Percentiles rank a stretch among this genome's conserved stretches.
Evolutionary conservation across 2,113 vertebrate genomes (phyloP).

Genomic region (Saccopteryx leptura): DNA sequence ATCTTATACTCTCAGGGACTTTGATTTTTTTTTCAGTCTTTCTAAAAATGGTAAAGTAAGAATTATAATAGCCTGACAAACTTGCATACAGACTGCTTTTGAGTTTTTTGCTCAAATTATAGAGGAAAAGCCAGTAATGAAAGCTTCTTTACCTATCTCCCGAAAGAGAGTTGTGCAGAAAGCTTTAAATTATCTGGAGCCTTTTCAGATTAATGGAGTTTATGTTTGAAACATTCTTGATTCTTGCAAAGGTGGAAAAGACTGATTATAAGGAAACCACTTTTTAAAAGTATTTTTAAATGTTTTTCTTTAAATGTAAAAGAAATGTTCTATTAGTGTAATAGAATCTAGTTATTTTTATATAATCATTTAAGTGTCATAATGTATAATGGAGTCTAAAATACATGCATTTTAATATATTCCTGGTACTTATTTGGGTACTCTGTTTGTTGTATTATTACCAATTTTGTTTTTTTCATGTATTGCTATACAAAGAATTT

Average conservation of each 20-base stretch:
- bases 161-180: background rate
- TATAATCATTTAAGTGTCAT: background rate
- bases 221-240: conserved; percentile 50
- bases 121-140: background rate
- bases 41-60: background rate
- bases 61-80: conserved; percentile 14
- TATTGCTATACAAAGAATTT: conserved; percentile 24
- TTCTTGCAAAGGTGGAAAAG: conserved; percentile 47
- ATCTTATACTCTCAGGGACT: background rate
- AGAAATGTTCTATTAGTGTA: background rate
- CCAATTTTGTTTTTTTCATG: conserved; percentile 16
- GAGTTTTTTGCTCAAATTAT: conserved; percentile 29
- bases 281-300: background rate
- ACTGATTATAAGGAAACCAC: background rate
- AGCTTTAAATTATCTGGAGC: conserved; percentile 45
- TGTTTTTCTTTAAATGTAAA: conserved; percentile 23
- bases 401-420: background rate
- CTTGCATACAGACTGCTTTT: background rate
- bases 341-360: conserved; percentile 21
- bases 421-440: background rate
- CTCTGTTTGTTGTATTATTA: conserved; percentile 28
- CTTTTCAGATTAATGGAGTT: conserved; percentile 49
- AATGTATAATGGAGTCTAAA: conserved; percentile 32
- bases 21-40: background rate
- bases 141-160: background rate